phyloP scores from a whole-genome alignment of 2,888 invertebrate genomes.

The Stratiomys singularior region DNA sequence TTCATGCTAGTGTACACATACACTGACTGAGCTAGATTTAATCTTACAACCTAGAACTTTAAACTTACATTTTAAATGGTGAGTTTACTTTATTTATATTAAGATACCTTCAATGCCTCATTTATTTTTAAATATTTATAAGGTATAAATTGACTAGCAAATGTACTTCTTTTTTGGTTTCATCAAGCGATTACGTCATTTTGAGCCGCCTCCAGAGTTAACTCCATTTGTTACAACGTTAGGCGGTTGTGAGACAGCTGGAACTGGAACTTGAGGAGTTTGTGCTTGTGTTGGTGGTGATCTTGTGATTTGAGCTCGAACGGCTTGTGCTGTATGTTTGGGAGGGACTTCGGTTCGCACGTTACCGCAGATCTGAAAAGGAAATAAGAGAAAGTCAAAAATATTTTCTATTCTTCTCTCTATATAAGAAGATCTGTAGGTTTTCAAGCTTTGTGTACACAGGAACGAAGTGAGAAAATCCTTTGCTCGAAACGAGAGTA shows the following conservation, averaged over 20 bases:
- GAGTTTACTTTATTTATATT: not conserved
- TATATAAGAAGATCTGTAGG: no score
- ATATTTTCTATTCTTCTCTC: no score
- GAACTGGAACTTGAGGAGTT: constrained; percentile 53
- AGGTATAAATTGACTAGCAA: constrained; percentile 66
- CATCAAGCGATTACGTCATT: constrained; percentile 67
- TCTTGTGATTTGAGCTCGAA: constrained; percentile 56
- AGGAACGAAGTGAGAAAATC: no score
- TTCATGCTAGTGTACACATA: not conserved
- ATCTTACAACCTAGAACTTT: constrained; percentile 6
- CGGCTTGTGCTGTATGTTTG: constrained; percentile 47
- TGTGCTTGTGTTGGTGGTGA: constrained; percentile 59
- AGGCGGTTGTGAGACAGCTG: constrained; percentile 44
- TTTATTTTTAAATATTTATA: constrained; percentile 28
- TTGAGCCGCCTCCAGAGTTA: constrained; percentile 54
- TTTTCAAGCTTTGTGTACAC: no score
- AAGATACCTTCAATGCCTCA: constrained; percentile 27
- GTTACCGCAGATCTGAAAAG: constrained; percentile 63
- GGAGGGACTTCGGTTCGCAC: constrained; percentile 59
- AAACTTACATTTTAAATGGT: not conserved
- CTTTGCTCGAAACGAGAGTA: no score
- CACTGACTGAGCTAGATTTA: constrained; percentile 11
- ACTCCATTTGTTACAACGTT: constrained; percentile 50
- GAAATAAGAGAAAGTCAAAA: no score
- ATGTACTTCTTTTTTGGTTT: constrained; percentile 66